Base-by-base conservation (phyloP, 2,113 vertebrate species). In the Sinocyclocheilus grahami region DNA sequence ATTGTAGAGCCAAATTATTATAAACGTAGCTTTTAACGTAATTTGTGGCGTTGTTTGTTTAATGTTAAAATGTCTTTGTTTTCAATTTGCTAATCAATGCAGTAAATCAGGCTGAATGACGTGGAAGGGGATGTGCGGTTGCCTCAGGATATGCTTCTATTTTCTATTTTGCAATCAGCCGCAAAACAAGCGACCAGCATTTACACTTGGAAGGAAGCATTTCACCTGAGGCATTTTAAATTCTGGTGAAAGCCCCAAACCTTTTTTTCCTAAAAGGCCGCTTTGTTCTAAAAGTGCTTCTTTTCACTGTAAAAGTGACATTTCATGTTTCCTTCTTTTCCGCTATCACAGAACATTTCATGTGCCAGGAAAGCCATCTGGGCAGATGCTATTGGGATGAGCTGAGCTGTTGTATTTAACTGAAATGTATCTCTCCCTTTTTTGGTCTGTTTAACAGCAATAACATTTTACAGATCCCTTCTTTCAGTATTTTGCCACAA, bases 51-150 rank as follows among this genome's bases (percentile, higher is more conserved):
- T 55, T 0, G 5, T 55, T 55, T 55, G 53, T 55, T 55, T 18
- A 18, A 1, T 55, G 53, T 55, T 18, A 55, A 55, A 18, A 55
- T 55, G 0, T 55, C 58, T 89, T 89, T 84, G 58, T 91, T 91
- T 91, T 88, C 84, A 85, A 80, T 78, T 85, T 67, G 78, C 7
- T 75, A 81, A 86, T 78, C 86, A 72, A 37, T 22, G 55, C 78
- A 75, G 85, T 89, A 87, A 92, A 91, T 91, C 88, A 93, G 88
- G 86, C 18, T 78, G 86, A 69, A 83, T 67, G 85, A 82, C 55
- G 22, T 48, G 78, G 87, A 71, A 85, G 55, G 69, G 81, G 88
- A 83, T 67, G 53, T 71, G 82, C 87, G 90, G 87, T 87, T 90
- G 90, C 83, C 84, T 79, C 8, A 37, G 78, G 86, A 48, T 82